Conservation (phyloP, 2,113 vertebrate genomes). For the Ameiurus melas region DNA sequence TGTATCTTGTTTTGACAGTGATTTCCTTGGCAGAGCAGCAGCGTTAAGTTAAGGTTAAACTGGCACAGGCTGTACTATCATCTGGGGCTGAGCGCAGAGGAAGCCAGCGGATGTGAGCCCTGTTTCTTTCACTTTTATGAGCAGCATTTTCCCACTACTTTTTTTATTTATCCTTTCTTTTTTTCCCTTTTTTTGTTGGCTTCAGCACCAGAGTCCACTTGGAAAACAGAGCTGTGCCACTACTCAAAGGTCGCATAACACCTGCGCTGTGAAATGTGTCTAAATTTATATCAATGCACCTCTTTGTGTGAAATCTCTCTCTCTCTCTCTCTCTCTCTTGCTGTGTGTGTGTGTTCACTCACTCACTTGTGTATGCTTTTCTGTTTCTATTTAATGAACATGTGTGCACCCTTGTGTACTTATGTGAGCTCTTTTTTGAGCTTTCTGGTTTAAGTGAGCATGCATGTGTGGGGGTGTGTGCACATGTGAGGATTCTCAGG, state of each 20-base stretch:
- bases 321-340: not conserved
- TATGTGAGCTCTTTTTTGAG: slow-evolving; percentile 45
- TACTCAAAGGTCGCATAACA: slow-evolving; percentile 35
- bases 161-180: not conserved
- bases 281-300: slow-evolving; percentile 48
- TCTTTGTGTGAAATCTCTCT: slow-evolving; percentile 28
- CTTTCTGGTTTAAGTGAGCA: not conserved
- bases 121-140: slow-evolving; percentile 24
- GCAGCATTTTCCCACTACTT: slow-evolving; percentile 32
- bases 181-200: not conserved
- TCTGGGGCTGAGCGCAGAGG: slow-evolving; percentile 29
- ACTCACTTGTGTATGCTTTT: not conserved
- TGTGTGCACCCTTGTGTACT: slow-evolving; percentile 14
- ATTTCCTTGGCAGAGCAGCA: slow-evolving; percentile 47
- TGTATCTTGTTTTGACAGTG: slow-evolving; percentile 51
- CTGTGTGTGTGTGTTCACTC: not conserved
- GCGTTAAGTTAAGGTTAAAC: slow-evolving; percentile 28
- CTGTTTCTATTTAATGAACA: slow-evolving; percentile 2
- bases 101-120: slow-evolving; percentile 19
- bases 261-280: slow-evolving; percentile 42
- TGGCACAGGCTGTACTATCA: slow-evolving; percentile 32
- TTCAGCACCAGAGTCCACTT: slow-evolving; percentile 23
- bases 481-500: slow-evolving; percentile 6
- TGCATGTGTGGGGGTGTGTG: slow-evolving; percentile 22
- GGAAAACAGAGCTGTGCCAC: slow-evolving; percentile 20